Evolutionary conservation across 2,888 invertebrate species (phyloP), one percentile per base, ranked within the genome.

Genomic region (Dyspetes luteomarginatus): DNA sequence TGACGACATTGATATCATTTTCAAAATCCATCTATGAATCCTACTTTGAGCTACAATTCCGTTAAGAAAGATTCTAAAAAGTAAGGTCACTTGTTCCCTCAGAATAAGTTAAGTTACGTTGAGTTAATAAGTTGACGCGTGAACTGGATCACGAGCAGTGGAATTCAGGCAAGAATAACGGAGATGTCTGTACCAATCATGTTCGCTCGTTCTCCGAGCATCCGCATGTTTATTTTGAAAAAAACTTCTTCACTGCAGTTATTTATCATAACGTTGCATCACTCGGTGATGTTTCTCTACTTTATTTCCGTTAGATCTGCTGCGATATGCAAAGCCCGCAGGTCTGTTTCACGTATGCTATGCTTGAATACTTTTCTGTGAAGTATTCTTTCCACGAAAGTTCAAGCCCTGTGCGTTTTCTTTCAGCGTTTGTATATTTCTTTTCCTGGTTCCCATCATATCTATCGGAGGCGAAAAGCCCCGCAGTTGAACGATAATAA

Each of bases 401-500:
- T 36, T 36, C 36, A 36, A 52, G 17, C 52, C 17, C 22, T 22
- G 52, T 52, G 19, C 48, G 22, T 52, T 52, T 52, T 5, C 52
- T 52, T 9, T 19, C 52, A 5, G 52, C 19, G 24, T 9, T 17
- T 36, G 36, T 36, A 12, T 58, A 43, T 58, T 41, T 28, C n/a
- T 28, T n/a, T 12, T 36, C 36, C 9, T n/a, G 28, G 12, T 2
- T 0, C 43, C 62, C 52, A 15, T 69, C 36, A 43, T 41, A 36
- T 36, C 65, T 24, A 15, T 58, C 52, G 28, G 22, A 36, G 17
- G 28, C 28, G n/a, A 12, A 41, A 26, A 36, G 48, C 48, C 56
- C 68, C 50, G 9, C 56, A 60, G 68, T 12, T 43, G 72, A 82
- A 73, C 72, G 78, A 82, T 76, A 82, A 82, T 78, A 78, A 80